phyloP scores from a whole-genome alignment of 35 echinoderm and acorn worm species.

The Anneissia japonica region DNA sequence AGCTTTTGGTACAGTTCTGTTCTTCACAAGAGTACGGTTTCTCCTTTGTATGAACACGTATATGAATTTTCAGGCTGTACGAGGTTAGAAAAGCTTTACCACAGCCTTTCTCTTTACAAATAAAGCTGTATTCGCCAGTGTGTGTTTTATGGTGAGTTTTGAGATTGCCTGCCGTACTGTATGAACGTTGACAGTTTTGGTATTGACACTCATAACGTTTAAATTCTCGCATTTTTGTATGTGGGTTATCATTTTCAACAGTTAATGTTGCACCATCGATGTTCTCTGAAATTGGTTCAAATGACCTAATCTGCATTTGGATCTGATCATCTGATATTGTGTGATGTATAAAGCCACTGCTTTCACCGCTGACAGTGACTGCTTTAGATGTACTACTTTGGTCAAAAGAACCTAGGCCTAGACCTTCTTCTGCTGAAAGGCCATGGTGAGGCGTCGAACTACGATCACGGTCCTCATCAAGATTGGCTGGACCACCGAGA shows the following conservation, averaged over 20 bases:
- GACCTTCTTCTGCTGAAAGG: neutral
- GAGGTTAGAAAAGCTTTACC: slow-evolving; percentile 96
- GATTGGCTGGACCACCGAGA: neutral
- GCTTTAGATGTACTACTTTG: neutral
- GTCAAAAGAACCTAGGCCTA: neutral
- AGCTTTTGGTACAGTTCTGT: slow-evolving; percentile 86
- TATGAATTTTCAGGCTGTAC: slow-evolving; percentile 97
- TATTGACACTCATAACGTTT: slow-evolving; percentile 75
- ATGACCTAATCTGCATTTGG: slow-evolving; percentile 91
- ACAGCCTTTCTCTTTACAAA: slow-evolving; percentile 81
- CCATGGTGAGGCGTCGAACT: neutral
- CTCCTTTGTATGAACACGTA: slow-evolving; percentile 97
- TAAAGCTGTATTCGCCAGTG: slow-evolving; percentile 89
- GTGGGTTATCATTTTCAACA: slow-evolving; percentile 68
- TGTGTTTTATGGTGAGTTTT: slow-evolving; percentile 96
- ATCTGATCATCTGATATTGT: slow-evolving; percentile 91
- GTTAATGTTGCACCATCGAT: slow-evolving; percentile 84
- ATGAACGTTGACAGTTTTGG: slow-evolving; percentile 30
- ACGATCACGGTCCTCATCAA: neutral
- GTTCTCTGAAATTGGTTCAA: slow-evolving; percentile 69
- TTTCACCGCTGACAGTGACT: neutral
- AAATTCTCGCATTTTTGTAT: slow-evolving; percentile 75
- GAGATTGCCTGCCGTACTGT: slow-evolving; percentile 91
- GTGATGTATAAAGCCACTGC: slow-evolving; percentile 84
- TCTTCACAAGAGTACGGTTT: slow-evolving; percentile 92